Conservation (phyloP, 2,797 vertebrate species). For the Etheostoma perlongum region DNA sequence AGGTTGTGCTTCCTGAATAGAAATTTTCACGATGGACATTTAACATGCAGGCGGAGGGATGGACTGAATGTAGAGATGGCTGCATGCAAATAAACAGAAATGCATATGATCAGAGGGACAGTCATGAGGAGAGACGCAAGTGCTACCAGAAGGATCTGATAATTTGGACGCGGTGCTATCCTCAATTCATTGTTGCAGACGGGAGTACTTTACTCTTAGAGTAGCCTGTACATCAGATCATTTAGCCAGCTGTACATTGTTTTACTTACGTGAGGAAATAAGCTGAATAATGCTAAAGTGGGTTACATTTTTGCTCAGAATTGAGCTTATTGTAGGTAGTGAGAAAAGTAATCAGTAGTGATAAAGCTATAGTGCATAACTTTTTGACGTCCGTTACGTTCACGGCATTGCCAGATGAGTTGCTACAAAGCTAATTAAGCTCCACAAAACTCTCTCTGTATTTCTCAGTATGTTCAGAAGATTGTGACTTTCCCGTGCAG, state of each 20-base stretch:
- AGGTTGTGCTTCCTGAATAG: slow-evolving; percentile 64
- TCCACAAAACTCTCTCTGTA: too few relatives aligned
- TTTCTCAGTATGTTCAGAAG: too few relatives aligned
- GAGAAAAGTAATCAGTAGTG: background rate
- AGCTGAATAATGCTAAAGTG: background rate
- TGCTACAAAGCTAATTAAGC: too few relatives aligned
- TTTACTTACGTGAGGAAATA: slow-evolving; percentile 10
- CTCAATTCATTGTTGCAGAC: background rate
- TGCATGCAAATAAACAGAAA: slow-evolving; percentile 1
- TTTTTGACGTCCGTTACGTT: too few relatives aligned
- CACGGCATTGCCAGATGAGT: too few relatives aligned
- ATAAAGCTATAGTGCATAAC: background rate
- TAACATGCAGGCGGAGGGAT: background rate
- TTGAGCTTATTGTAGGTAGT: background rate
- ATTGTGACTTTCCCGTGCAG: too few relatives aligned
- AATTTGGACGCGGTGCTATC: background rate
- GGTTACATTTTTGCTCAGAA: background rate
- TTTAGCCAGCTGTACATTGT: background rate
- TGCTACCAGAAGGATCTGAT: background rate
- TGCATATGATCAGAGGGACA: background rate
- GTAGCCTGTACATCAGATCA: background rate
- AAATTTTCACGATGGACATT: slow-evolving; percentile 2
- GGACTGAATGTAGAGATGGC: slow-evolving; percentile 4
- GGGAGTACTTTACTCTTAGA: background rate
- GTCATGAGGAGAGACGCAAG: background rate